Evolutionary conservation across 2,113 vertebrate species (phyloP).

Genomic region (Ptyas mucosa): DNA sequence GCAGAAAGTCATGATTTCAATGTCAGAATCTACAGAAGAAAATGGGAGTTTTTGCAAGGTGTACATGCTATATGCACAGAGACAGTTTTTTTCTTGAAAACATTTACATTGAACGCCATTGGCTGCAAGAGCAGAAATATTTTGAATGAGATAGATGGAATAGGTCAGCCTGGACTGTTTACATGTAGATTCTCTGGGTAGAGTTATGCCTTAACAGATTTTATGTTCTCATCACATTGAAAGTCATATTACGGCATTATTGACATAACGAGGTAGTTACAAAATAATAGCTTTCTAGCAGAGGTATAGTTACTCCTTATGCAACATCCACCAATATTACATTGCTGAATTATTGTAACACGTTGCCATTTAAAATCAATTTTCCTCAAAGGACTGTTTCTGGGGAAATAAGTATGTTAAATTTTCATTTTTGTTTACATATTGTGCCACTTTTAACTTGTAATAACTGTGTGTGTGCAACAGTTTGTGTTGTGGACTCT

Average conservation of each 20-base stretch:
- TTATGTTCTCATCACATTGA: not conserved
- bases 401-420: not conserved
- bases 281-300: not conserved
- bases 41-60: not conserved
- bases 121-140: not conserved
- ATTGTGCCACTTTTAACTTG: not conserved
- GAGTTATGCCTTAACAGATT: not conserved
- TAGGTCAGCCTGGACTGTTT: not conserved
- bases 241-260: not conserved
- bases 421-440: not conserved
- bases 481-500: not conserved
- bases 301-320: not conserved
- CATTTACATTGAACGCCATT: not conserved
- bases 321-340: not conserved
- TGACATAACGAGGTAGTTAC: not conserved
- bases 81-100: too few relatives aligned
- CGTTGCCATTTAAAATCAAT: not conserved
- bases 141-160: not conserved
- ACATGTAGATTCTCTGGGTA: too few relatives aligned
- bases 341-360: not conserved
- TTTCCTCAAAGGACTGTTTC: not conserved
- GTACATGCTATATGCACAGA: too few relatives aligned
- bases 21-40: too few relatives aligned
- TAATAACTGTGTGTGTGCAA: not conserved
- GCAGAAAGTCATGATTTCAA: not conserved